Evolutionary conservation across 2,888 invertebrate genomes (phyloP), one percentile per base, ranked within the genome.

Genomic region (Antitype chi): DNA sequence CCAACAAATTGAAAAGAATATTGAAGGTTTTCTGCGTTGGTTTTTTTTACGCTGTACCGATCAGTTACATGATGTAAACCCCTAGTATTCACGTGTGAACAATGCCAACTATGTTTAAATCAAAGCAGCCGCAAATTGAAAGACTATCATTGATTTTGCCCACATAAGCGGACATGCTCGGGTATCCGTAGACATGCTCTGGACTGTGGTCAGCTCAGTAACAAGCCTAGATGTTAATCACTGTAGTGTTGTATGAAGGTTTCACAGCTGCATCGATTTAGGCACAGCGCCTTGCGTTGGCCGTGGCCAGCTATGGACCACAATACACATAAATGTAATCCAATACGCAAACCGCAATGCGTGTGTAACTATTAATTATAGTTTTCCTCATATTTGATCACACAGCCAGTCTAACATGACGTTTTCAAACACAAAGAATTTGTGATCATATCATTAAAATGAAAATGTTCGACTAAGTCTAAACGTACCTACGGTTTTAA

Each of bases 291-390:
- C 79, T 70, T 80, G 81, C 78, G 89, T 70, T 88, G 89, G 78
- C 90, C 88, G 88, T 90, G 90, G 91, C 85, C 86, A 85, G 79
- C 87, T 80, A 76, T 73, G 85, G 78, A 89, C 89, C 89, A 87
- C 86, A 90, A 88, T 89, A 88, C 86, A 90, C 75, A 85, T 84
- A 87, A 84, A 86, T 86, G 92, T 89, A 91, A 92, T 76, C 67
- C 68, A 88, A 92, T 85, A 91, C 84, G 76, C 74, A 79, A 86
- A 93, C 92, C 92, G 86, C 92, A 90, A 83, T 81, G 71, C 66
- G 59, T 88, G 80, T 88, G 80, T 81, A 80, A 79, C 67, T 88
- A 80, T 80, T 81, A 62, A 74, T 74, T 76, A 80, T 77, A 77
- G 78, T 70, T 84, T 86, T 79, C 82, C 76, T 80, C 68, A 28